Evolutionary conservation across 2,888 invertebrate genomes (phyloP).

Genomic region (Ornithoptera alexandrae): DNA sequence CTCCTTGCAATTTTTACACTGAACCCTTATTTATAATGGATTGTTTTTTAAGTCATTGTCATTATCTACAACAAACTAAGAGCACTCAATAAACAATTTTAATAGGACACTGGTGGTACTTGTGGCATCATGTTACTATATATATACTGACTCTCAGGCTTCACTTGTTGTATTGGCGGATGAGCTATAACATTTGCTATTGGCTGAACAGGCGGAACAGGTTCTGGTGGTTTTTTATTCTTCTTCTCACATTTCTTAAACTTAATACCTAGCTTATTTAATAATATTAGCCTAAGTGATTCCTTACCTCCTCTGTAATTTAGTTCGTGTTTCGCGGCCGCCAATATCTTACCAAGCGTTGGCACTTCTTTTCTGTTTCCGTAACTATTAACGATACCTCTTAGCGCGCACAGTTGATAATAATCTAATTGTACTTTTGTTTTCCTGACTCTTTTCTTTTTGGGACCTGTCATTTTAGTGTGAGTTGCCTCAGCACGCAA

Average conservation of each 20-base stretch:
- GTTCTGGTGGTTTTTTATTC: slow-evolving; percentile 65
- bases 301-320: slow-evolving; percentile 71
- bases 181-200: slow-evolving; percentile 44
- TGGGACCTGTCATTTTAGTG: slow-evolving; percentile 70
- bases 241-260: slow-evolving; percentile 75
- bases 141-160: slow-evolving; percentile 68
- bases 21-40: not conserved
- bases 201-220: slow-evolving; percentile 41
- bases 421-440: slow-evolving; percentile 72
- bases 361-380: slow-evolving; percentile 68
- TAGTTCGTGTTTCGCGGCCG: slow-evolving; percentile 65
- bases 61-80: not conserved
- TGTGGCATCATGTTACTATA: slow-evolving; percentile 69
- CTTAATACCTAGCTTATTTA: slow-evolving; percentile 72
- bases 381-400: slow-evolving; percentile 70
- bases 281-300: slow-evolving; percentile 65
- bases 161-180: slow-evolving; percentile 44
- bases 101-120: slow-evolving; percentile 68
- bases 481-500: slow-evolving; percentile 68
- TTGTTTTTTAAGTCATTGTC: not conserved
- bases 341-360: slow-evolving; percentile 68
- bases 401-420: slow-evolving; percentile 66
- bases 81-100: slow-evolving; percentile 18
- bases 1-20: not conserved
- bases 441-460: slow-evolving; percentile 69